Percentiles rank a stretch among this genome's conserved stretches.
phyloP scores from a whole-genome alignment of 2,888 invertebrate species.

The Nymphalis polychloros region DNA sequence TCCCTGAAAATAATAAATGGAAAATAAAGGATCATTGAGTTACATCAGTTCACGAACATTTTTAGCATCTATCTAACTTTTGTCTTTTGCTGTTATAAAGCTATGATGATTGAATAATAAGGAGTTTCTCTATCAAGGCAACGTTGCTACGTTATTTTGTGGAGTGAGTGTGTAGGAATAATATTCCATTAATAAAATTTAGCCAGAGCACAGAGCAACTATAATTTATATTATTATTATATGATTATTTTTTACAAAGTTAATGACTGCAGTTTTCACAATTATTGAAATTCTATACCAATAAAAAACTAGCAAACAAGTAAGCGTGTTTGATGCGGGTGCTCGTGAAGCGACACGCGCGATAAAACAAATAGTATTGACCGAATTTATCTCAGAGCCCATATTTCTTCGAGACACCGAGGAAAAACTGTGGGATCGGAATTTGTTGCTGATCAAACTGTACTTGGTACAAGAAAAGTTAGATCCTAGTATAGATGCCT shows the following conservation, averaged over 20 bases:
- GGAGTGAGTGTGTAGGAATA: too few relatives aligned
- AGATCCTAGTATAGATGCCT: too few relatives aligned
- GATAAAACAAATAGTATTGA: constrained; percentile 8
- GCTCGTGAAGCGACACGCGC: neutral
- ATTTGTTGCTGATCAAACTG: neutral
- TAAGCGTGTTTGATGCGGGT: constrained; percentile 1
- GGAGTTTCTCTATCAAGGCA: neutral
- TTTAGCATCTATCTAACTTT: neutral
- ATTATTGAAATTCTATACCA: neutral
- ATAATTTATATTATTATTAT: too few relatives aligned
- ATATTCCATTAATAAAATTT: too few relatives aligned
- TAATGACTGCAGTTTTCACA: neutral
- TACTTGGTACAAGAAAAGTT: neutral
- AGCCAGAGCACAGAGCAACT: too few relatives aligned
- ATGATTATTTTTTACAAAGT: too few relatives aligned
- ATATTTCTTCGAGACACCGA: neutral
- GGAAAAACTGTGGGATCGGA: neutral
- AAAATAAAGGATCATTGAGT: neutral
- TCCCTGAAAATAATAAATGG: neutral
- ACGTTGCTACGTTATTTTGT: too few relatives aligned
- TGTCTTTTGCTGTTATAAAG: neutral
- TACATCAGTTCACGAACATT: neutral
- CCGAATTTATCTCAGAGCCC: constrained; percentile 5
- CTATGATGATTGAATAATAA: neutral
- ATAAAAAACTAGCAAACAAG: neutral